A percentile compares a stretch with the other conserved stretches of the same genome.
These are phyloP conservation scores for Eupithecia exiguata DNA, from an alignment of 2,888 invertebrate genomes.

Conservation along the genomic window DNA sequence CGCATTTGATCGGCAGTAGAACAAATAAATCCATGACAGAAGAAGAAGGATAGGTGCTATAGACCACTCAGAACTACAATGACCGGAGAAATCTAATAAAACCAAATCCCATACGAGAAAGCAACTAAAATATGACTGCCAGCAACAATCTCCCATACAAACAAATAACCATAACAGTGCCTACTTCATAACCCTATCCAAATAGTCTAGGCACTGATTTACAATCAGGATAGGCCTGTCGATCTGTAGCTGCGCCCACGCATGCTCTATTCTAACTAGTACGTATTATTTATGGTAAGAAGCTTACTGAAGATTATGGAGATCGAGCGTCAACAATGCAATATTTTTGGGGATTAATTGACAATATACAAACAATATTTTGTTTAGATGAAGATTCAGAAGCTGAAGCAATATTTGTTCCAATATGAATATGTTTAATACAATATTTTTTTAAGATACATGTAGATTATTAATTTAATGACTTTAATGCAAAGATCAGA, in stretches of 20 bases:
- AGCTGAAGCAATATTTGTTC: not conserved
- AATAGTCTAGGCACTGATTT: conserved; percentile 76
- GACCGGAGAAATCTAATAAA: not conserved
- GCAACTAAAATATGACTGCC: not conserved
- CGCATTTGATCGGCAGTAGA: not conserved
- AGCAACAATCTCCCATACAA: conserved; percentile 9
- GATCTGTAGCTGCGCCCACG: conserved; percentile 79
- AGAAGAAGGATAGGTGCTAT: not conserved
- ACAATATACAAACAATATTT: conserved; percentile 34
- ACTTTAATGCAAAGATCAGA: not conserved
- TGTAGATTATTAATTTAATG: not conserved
- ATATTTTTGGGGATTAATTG: conserved; percentile 58
- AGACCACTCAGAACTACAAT: not conserved
- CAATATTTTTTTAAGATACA: not conserved
- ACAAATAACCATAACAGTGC: conserved; percentile 19
- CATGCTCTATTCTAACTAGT: conserved; percentile 77
- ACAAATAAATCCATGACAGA: not conserved
- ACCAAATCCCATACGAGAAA: not conserved
- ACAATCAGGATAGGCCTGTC: conserved; percentile 80
- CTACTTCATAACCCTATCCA: conserved; percentile 49
- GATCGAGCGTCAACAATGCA: conserved; percentile 79
- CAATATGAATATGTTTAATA: not conserved
- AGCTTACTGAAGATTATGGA: conserved; percentile 81
- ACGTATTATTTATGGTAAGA: conserved; percentile 83
- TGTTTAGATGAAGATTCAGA: conserved; percentile 10